Evolutionary conservation across 2,113 vertebrate genomes (phyloP), one percentile per base, ranked within the genome.

Genomic region (Eurystomus gularis): DNA sequence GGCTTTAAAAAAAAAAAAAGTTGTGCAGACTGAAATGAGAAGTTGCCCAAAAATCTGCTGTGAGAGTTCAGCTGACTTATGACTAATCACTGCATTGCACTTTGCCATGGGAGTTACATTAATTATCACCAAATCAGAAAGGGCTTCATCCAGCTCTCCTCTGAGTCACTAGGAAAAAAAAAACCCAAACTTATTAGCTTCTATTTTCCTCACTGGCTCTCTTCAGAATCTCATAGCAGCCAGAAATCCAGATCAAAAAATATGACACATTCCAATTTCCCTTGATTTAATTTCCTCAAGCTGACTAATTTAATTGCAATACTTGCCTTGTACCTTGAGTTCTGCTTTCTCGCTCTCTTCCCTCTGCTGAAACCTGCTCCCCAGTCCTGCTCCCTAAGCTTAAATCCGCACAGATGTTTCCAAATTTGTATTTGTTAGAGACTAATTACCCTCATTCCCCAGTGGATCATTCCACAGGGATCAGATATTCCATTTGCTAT

Each of bases 401-500:
- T 69, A 72, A 89, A 94, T 83, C 87, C 75, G 60, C 93, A 95
- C 96, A 97, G 95, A 96, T 95, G 91, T 94, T 97, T 96, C 93
- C 95, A 96, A 88, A 97, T 96, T 86, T 95, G 70, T 97, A 87
- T 94, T 96, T 96, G 91, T 96, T 96, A 97, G 82, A 96, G 85
- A 92, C 83, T 94, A 97, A 97, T 97, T 94, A 82, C 70, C 58
- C 49, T 58, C 66, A 73, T 60, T 96, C 92, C 93, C 94, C 35
- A 7, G 16, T 57, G 92, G 70, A 85, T 95, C 49, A 8, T 75
- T 89, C 94, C 85, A 28, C 1, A 26, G 91, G 93, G 94, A 97
- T 95, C 80, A 84, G 82, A 87, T 26, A 8, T 3, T 66, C 80
- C 0, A 2, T 85, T 93, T 94, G 84, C 10, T 2, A 83, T 73